Base-by-base conservation (phyloP, 2,113 vertebrate species). In the Gymnobelideus leadbeateri region DNA sequence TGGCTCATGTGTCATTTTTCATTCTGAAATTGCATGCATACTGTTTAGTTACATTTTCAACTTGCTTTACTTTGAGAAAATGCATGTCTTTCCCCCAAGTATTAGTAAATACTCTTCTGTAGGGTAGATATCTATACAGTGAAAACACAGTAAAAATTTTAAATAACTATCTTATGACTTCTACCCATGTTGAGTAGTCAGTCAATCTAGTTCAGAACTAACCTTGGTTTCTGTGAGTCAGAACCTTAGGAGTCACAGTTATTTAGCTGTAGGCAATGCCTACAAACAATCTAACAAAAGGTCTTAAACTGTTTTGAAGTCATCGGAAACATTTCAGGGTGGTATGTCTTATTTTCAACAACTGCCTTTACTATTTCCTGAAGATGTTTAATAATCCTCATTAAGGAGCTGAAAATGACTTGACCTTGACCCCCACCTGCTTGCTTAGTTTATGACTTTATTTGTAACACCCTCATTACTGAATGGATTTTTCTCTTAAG, bases 1-100 rank as follows among this genome's bases (percentile, higher is more conserved):
- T 25, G 8, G 47, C 89, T 16, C 0, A 49, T 90, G 0, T 55
- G 68, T 54, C 47, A 12, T 92, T 91, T 94, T 95, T 93, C 47
- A 90, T 68, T 94, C 8, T 9, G 95, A 92, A 95, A 93, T 90
- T 94, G 91, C 96, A 95, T 77, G 89, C 51, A 89, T 92, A 25
- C 4, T 46, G 47, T 93, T 51, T 23, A 91, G 50, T 93, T 84
- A 43, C 37, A 84, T 84, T 43, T 84, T 95, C n/a, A 47, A 31
- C 28, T 43, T 93, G 68, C 91, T 57, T 24, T 94, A 31, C 51
- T 93, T 61, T 51, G 25, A 57, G 92, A 93, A 96, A 90, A 28
- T 37, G 47, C 11, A 24, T 51, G 47, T 37, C 92, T 96, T 95
- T 26, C 91, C 96, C 96, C 43, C 93, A 91, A 95, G 49, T 89